Conservation (phyloP, 2,797 vertebrate genomes). For the Sebastes vulpes region DNA sequence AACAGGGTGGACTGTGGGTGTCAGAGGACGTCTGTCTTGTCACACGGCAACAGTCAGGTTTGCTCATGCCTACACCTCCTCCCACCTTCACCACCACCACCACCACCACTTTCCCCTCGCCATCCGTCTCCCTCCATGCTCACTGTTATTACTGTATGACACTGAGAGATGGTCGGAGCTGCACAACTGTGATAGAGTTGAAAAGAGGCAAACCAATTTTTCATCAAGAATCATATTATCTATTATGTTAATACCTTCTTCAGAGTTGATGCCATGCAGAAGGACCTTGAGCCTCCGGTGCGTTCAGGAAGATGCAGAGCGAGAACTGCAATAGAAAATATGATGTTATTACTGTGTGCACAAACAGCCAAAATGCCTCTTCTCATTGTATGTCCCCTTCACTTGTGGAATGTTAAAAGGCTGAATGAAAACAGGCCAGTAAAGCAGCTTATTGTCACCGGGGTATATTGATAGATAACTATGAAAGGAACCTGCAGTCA, state of each 20-base stretch:
- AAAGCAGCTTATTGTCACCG: conserved; percentile 6
- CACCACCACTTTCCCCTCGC: neutral
- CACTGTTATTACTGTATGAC: neutral
- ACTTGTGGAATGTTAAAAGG: neutral
- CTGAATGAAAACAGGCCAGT: neutral
- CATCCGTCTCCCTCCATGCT: conserved; percentile 9
- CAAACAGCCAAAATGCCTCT: neutral
- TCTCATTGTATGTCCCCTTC: neutral
- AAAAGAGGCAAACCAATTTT: neutral
- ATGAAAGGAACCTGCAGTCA: neutral
- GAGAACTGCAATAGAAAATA: neutral
- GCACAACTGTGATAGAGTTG: neutral
- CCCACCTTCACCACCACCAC: neutral
- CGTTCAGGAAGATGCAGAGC: conserved; percentile 1
- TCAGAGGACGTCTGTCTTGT: conserved; percentile 49
- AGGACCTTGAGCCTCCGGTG: neutral
- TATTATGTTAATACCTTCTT: neutral
- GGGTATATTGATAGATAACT: neutral
- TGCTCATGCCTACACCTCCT: neutral
- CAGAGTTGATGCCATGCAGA: neutral
- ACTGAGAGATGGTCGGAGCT: conserved; percentile 3
- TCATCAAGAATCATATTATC: neutral
- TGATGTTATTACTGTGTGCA: neutral
- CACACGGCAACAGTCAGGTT: conserved; percentile 19
- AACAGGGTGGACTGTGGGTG: conserved; percentile 47